A percentile compares a stretch with the other conserved stretches of the same genome.
Conservation (phyloP, 2,888 invertebrate genomes). For the Xylocampa areola region DNA sequence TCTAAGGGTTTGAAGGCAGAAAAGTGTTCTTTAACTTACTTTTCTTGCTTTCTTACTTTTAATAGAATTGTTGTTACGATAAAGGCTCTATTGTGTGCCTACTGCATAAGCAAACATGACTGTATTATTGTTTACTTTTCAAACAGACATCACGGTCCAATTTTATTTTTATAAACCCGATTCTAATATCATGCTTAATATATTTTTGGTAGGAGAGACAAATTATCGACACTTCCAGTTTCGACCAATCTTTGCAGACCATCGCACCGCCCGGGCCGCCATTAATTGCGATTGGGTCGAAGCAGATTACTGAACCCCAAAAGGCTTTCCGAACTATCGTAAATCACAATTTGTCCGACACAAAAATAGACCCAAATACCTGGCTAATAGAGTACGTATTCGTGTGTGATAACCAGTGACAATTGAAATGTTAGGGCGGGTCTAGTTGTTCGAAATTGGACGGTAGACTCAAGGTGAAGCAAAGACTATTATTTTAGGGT, state of each 20-base stretch:
- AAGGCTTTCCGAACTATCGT: conserved; percentile 76
- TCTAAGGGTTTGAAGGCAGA: conserved; percentile 17
- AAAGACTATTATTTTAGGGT: conserved; percentile 76
- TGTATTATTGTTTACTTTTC: no score
- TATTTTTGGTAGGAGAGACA: no score
- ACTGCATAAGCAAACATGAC: no score
- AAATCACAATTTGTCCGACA: conserved; percentile 69
- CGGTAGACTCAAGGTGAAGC: conserved; percentile 71
- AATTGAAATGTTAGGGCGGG: conserved; percentile 75
- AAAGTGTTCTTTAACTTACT: conserved; percentile 12
- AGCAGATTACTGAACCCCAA: conserved; percentile 82
- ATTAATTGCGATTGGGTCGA: conserved; percentile 86
- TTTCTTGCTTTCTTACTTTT: conserved; percentile 11
- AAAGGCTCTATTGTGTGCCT: no score
- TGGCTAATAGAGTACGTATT: conserved; percentile 64
- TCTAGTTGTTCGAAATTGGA: conserved; percentile 67
- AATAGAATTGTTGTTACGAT: conserved; percentile 24
- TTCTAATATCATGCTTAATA: no score
- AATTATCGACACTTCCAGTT: conserved; percentile 49
- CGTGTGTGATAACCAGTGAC: conserved; percentile 55
- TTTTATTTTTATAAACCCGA: no score
- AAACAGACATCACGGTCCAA: no score
- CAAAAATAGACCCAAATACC: conserved; percentile 64
- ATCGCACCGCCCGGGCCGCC: conserved; percentile 72
- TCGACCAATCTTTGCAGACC: conserved; percentile 65